These are phyloP conservation scores for Cliona cf. orientalis DNA, from an alignment of 37 sponge, comb jelly and placozoan species.

Conservation along the genomic window DNA sequence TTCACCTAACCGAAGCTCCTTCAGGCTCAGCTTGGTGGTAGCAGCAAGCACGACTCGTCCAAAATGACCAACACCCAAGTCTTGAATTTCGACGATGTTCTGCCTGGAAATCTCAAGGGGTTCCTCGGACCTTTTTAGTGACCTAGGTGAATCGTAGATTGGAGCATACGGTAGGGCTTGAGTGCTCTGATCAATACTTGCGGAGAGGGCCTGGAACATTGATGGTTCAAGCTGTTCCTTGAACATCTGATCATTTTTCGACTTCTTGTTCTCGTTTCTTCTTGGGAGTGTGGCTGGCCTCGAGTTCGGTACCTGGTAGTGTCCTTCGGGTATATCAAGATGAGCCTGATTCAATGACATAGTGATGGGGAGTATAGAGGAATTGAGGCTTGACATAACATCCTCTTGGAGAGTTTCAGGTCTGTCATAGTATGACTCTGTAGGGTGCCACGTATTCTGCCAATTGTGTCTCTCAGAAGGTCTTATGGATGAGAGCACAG, in stretches of 20 bases:
- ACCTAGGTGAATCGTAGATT: conserved; percentile 45
- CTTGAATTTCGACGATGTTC: conserved; percentile 32
- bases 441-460: too few species aligned
- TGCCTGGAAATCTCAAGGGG: conserved; percentile 18
- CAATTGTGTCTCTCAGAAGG: too few species aligned
- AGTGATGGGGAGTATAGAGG: conserved; percentile 2
- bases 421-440: conserved; percentile 35
- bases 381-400: not conserved
- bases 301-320: conserved; percentile 22
- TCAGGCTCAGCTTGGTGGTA: conserved; percentile 60
- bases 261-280: not conserved
- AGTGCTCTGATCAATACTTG: not conserved
- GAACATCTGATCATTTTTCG: conserved; percentile 43
- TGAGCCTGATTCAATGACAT: not conserved
- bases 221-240: conserved; percentile 59
- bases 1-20: conserved; percentile 45
- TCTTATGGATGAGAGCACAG: too few species aligned
- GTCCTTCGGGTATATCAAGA: not conserved
- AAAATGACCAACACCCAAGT: conserved; percentile 72
- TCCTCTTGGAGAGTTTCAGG: conserved; percentile 13
- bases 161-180: conserved; percentile 47
- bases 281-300: not conserved
- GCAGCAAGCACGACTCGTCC: conserved; percentile 66
- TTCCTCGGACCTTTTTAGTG: not conserved
- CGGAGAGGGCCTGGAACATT: conserved; percentile 23